A percentile compares a stretch with the other conserved stretches of the same genome.
phyloP scores from a whole-genome alignment of 2,888 invertebrate species.

The Phaedon cochleariae region DNA sequence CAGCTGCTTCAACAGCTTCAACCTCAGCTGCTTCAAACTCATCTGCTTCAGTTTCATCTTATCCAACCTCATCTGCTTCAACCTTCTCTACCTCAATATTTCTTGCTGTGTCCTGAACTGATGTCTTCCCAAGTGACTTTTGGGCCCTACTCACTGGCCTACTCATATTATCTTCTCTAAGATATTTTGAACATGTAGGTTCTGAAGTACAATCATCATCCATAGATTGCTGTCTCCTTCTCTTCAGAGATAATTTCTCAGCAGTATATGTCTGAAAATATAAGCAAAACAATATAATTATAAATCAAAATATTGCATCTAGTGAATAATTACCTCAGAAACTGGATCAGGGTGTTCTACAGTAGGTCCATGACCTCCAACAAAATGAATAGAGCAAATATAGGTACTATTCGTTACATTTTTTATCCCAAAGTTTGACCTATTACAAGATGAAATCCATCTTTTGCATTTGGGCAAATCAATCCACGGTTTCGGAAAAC shows the following conservation, averaged over 20 bases:
- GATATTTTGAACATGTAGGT: background rate
- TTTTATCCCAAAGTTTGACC: background rate
- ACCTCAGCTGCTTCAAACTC: no score
- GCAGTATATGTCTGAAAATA: background rate
- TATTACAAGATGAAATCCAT: background rate
- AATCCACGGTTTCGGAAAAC: slow-evolving; percentile 1
- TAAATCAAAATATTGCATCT: background rate
- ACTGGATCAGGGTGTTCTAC: slow-evolving; percentile 3
- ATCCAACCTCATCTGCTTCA: no score
- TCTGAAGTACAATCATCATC: background rate
- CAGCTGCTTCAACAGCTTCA: no score
- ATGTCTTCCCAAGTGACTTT: no score
- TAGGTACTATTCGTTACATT: background rate
- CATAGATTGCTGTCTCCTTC: background rate
- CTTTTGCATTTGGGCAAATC: background rate
- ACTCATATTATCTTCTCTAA: background rate
- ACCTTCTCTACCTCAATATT: no score
- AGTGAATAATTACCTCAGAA: background rate
- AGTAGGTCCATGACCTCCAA: background rate
- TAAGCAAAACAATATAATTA: background rate
- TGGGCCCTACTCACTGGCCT: no score
- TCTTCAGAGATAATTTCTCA: background rate
- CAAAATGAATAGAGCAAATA: background rate
- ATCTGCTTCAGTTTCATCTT: no score
- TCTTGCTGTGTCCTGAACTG: no score